phyloP scores from a whole-genome alignment of 2,888 invertebrate species.

The Cryptus viduatorius region DNA sequence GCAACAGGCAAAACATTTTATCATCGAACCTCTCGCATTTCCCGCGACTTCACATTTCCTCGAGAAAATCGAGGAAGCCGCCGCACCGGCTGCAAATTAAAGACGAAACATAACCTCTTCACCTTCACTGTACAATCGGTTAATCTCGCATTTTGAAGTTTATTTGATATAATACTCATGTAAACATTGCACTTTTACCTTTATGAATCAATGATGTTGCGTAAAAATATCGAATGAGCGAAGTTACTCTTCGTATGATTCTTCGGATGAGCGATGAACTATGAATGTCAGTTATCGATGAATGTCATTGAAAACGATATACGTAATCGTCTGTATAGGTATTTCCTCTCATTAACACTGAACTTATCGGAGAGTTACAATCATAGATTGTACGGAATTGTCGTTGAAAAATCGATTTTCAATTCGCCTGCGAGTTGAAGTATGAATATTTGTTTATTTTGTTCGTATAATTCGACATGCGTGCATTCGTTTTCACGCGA shows the following conservation, averaged over 20 bases:
- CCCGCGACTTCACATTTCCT: conserved; percentile 27
- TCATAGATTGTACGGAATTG: not conserved
- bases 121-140: not conserved
- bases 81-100: conserved; percentile 6
- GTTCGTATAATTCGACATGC: conserved; percentile 7
- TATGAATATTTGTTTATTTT: not conserved
- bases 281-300: conserved; percentile 29
- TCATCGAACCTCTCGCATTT: conserved; percentile 31
- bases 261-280: not conserved
- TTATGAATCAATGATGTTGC: conserved; percentile 11
- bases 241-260: not conserved
- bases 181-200: not conserved
- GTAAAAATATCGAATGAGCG: not conserved
- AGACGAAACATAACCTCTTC: conserved; percentile 33
- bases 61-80: not conserved
- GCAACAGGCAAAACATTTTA: conserved; percentile 76
- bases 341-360: not conserved
- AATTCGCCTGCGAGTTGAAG: not conserved
- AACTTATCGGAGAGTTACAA: not conserved
- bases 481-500: not conserved
- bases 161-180: not conserved
- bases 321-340: not conserved
- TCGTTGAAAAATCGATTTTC: not conserved
- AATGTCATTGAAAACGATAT: conserved; percentile 6
- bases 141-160: not conserved